These are phyloP conservation scores for Mesoligia furuncula DNA, from an alignment of 2,888 invertebrate genomes.

Conservation along the genomic window DNA sequence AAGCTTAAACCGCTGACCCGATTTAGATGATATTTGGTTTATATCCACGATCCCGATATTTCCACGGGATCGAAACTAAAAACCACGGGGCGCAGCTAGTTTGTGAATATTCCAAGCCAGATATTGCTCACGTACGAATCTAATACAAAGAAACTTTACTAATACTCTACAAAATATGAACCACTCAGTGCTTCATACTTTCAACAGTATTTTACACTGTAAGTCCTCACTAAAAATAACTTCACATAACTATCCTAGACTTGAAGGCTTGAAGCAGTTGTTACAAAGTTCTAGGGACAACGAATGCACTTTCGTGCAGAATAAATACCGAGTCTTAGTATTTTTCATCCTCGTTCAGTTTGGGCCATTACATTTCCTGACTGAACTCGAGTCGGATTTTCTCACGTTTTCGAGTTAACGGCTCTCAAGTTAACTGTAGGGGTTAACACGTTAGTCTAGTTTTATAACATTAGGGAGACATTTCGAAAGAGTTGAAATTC, in stretches of 20 bases:
- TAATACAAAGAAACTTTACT: slow-evolving; percentile 10
- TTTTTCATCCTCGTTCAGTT: slow-evolving; percentile 49
- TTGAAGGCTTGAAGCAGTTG: slow-evolving; percentile 41
- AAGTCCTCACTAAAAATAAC: slow-evolving; percentile 30
- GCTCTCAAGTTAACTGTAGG: slow-evolving; percentile 34
- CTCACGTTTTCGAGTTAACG: slow-evolving; percentile 49
- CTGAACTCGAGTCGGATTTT: slow-evolving; percentile 41
- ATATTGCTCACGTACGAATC: not conserved
- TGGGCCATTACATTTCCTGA: slow-evolving; percentile 47
- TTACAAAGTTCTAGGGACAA: slow-evolving; percentile 34
- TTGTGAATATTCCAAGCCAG: too few species aligned
- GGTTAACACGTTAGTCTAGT: slow-evolving; percentile 5
- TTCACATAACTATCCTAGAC: slow-evolving; percentile 12
- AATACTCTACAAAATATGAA: slow-evolving; percentile 23
- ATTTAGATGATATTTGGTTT: too few species aligned
- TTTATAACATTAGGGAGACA: slow-evolving; percentile 1
- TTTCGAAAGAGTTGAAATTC: not conserved
- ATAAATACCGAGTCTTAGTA: slow-evolving; percentile 44
- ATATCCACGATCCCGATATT: too few species aligned
- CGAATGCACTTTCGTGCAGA: slow-evolving; percentile 36
- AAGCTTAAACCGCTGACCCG: too few species aligned
- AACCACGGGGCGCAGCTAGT: too few species aligned
- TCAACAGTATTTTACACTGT: slow-evolving; percentile 20
- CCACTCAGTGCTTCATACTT: slow-evolving; percentile 2
- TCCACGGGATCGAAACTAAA: too few species aligned